Evolutionary conservation across 2,797 vertebrate species (phyloP).

Genomic region (Nannoperca obscura): DNA sequence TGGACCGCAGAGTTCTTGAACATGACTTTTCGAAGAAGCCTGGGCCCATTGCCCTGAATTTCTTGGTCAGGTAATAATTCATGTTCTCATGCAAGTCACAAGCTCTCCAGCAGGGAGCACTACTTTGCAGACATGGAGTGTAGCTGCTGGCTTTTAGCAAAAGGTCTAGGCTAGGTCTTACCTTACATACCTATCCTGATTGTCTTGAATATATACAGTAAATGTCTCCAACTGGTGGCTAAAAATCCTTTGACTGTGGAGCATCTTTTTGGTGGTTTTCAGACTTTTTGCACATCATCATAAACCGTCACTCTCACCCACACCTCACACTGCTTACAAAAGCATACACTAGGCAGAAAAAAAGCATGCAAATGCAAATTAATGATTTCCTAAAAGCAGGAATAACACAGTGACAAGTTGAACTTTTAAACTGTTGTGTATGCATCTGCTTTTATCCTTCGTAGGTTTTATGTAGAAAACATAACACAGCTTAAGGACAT

Average conservation of each 20-base stretch:
- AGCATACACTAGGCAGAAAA: neutral
- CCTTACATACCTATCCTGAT: neutral
- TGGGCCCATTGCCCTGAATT: conserved; percentile 89
- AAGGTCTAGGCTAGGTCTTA: neutral
- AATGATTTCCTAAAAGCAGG: neutral
- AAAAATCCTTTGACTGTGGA: neutral
- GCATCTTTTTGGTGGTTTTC: neutral
- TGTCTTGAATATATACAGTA: neutral
- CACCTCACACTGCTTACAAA: neutral
- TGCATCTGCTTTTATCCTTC: conserved; percentile 28
- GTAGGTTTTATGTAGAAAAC: conserved; percentile 93
- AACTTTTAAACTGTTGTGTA: neutral
- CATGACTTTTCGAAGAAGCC: conserved; percentile 97
- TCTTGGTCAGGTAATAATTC: conserved; percentile 91
- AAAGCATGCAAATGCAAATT: conserved; percentile 5
- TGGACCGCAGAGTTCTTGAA: conserved; percentile 96
- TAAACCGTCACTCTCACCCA: neutral
- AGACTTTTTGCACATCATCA: neutral
- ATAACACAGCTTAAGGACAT: conserved; percentile 97
- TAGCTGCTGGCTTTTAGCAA: neutral
- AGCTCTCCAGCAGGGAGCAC: conserved; percentile 70
- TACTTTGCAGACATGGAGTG: conserved; percentile 29
- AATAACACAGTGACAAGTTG: neutral
- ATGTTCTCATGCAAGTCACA: conserved; percentile 24
- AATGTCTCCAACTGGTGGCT: neutral